These are phyloP conservation scores for Montifringilla adamsi DNA, from an alignment of 2,113 vertebrate species.

Conservation along the genomic window DNA sequence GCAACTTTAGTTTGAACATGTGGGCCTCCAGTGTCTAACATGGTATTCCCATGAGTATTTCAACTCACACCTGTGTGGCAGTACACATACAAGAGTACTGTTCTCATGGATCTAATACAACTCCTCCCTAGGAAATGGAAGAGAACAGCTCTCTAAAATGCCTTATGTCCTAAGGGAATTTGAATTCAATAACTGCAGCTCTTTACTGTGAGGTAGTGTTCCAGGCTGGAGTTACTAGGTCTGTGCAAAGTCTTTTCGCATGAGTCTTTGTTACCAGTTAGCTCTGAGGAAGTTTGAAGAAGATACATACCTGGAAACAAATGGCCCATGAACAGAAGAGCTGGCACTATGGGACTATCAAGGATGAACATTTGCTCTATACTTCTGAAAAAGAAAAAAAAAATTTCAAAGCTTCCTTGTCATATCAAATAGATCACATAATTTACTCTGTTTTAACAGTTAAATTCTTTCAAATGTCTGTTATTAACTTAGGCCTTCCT, in stretches of 20 bases:
- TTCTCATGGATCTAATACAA: neutral
- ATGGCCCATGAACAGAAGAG: neutral
- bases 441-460: neutral
- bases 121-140: neutral
- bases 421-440: neutral
- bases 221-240: neutral
- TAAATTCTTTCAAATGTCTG: neutral
- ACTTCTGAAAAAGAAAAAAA: neutral
- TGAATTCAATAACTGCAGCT: neutral
- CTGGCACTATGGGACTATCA: neutral
- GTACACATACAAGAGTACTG: neutral
- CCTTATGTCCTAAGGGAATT: neutral
- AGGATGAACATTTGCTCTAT: neutral
- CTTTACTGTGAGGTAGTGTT: neutral
- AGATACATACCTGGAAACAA: neutral
- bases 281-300: neutral
- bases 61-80: neutral
- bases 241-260: neutral
- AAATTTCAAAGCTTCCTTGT: neutral
- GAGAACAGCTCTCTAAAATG: neutral
- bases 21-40: neutral
- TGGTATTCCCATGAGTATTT: neutral
- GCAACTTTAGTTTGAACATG: neutral
- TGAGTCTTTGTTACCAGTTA: neutral
- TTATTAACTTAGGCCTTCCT: neutral